Conservation (phyloP, 2,797 vertebrate species). For the Antennarius maculatus region DNA sequence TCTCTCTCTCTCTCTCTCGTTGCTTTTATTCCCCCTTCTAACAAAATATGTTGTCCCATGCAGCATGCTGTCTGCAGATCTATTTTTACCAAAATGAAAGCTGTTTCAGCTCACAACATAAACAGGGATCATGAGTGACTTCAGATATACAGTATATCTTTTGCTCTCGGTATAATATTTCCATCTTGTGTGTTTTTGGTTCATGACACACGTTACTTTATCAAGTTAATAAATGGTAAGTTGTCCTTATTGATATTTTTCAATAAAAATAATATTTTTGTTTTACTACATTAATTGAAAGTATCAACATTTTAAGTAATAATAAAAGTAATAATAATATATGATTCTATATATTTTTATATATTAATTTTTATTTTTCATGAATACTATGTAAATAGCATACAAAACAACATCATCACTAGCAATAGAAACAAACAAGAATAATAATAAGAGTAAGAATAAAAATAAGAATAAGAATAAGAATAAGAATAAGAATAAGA, state of each 20-base stretch:
- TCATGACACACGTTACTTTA: not conserved
- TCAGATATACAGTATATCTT: not conserved
- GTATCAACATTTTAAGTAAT: no score
- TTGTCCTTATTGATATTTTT: not conserved
- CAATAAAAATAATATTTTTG: no score
- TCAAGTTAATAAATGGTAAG: no score
- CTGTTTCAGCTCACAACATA: not conserved
- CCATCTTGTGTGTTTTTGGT: not conserved
- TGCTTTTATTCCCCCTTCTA: conserved; percentile 16
- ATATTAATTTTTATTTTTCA: no score
- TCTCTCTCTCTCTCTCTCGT: conserved; percentile 7
- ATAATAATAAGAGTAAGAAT: not conserved
- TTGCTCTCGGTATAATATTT: conserved; percentile 9
- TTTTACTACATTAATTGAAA: no score
- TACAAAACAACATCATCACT: not conserved
- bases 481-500: not conserved
- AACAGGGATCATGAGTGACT: not conserved
- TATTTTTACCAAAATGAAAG: not conserved
- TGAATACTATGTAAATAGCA: no score
- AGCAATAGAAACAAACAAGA: not conserved
- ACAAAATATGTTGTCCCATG: conserved; percentile 6
- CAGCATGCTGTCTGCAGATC: not conserved
- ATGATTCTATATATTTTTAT: no score
- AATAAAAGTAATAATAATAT: no score
- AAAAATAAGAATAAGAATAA: not conserved